Conservation (phyloP, 2,888 invertebrate genomes). For the Meteorus colon region DNA sequence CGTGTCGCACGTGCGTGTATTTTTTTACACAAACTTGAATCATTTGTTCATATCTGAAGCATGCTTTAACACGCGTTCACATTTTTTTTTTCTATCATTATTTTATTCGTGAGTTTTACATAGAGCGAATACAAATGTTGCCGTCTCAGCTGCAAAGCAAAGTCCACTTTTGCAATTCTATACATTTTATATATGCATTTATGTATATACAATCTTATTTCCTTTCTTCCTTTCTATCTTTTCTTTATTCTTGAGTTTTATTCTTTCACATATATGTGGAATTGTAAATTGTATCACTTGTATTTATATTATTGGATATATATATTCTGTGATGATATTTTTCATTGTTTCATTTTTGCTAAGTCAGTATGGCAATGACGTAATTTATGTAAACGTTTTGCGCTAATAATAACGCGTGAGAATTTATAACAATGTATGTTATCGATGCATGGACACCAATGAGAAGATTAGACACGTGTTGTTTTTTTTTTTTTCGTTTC, state of each 20-base stretch:
- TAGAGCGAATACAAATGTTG: not conserved
- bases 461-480: not conserved
- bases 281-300: not conserved
- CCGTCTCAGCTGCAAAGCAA: conserved; percentile 51
- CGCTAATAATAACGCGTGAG: not conserved
- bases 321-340: conserved; percentile 21
- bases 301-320: not conserved
- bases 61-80: not conserved
- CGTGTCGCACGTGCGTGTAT: conserved; percentile 44
- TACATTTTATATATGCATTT: conserved; percentile 32
- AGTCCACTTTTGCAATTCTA: conserved; percentile 43
- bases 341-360: conserved; percentile 39
- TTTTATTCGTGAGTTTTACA: conserved; percentile 6
- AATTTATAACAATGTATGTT: not conserved
- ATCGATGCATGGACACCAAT: not conserved
- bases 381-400: conserved; percentile 35
- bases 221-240: conserved; percentile 29
- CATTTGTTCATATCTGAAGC: conserved; percentile 30
- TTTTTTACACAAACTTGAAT: conserved; percentile 30
- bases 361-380: conserved; percentile 43
- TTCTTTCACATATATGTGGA: not conserved
- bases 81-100: not conserved
- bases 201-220: conserved; percentile 24
- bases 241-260: conserved; percentile 11
- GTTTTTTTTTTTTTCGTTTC: not conserved